These are phyloP conservation scores for Heterodera schachtii DNA, from an alignment of 1,140 invertebrate species.

Conservation along the genomic window DNA sequence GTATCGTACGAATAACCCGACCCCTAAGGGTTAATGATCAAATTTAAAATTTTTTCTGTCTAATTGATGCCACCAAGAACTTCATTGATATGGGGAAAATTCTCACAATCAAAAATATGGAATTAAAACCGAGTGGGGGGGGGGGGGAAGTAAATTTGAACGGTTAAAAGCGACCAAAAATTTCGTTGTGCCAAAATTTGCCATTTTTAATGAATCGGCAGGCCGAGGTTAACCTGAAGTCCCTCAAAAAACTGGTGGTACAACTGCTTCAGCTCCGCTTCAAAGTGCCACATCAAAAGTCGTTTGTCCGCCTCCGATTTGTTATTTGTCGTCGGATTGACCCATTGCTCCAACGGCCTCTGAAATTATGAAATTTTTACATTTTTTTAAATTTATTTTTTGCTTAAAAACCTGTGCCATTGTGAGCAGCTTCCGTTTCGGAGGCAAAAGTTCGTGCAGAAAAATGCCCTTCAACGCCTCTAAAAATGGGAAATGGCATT, in stretches of 20 bases:
- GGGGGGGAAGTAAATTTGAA: too few relatives aligned
- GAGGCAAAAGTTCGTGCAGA: slow-evolving; percentile 76
- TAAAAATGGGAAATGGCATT: slow-evolving; percentile 49
- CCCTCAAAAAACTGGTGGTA: slow-evolving; percentile 77
- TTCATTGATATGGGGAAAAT: too few relatives aligned
- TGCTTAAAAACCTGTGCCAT: slow-evolving; percentile 71
- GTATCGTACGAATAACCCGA: too few relatives aligned
- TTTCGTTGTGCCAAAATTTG: slow-evolving; percentile 74
- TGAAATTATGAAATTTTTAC: slow-evolving; percentile 63
- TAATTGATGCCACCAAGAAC: too few relatives aligned
- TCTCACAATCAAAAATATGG: too few relatives aligned
- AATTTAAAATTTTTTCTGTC: too few relatives aligned
- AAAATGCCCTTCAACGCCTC: slow-evolving; percentile 79
- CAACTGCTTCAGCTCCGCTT: slow-evolving; percentile 78
- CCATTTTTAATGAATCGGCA: background rate
- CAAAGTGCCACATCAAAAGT: slow-evolving; percentile 76
- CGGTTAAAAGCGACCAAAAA: too few relatives aligned
- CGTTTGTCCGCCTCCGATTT: slow-evolving; percentile 67
- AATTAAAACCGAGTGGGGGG: too few relatives aligned
- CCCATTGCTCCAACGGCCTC: slow-evolving; percentile 69
- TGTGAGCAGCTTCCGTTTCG: slow-evolving; percentile 74
- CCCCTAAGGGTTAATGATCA: too few relatives aligned
- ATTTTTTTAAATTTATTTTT: slow-evolving; percentile 25
- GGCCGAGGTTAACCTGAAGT: slow-evolving; percentile 67
- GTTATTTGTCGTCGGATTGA: slow-evolving; percentile 56